These are phyloP conservation scores for Caenorhabditis imperialis DNA, from an alignment of 2,888 invertebrate species.

Conservation along the genomic window DNA sequence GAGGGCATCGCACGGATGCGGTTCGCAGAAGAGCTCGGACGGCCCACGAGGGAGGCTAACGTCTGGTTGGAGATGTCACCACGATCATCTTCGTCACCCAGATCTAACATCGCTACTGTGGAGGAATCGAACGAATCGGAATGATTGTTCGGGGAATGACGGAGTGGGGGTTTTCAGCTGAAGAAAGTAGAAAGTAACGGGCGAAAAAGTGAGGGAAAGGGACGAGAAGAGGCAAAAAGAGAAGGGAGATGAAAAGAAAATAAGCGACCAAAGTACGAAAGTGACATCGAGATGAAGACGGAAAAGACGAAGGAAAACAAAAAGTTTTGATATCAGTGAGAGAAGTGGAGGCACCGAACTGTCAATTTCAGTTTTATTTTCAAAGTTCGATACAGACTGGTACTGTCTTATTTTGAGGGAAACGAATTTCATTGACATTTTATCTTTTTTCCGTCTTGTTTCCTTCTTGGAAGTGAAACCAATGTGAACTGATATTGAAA, in stretches of 20 bases:
- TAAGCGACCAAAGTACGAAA: constrained; percentile 1
- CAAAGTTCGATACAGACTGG: too few species aligned
- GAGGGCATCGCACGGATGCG: constrained; percentile 37
- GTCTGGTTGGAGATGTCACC: constrained; percentile 27
- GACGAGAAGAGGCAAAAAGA: constrained; percentile 4
- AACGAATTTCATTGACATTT: too few species aligned
- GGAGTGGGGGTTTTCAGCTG: background rate
- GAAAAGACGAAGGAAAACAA: background rate
- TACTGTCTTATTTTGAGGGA: too few species aligned
- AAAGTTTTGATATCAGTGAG: background rate
- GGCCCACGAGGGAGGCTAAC: constrained; percentile 28
- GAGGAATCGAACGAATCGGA: too few species aligned
- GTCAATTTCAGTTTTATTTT: background rate
- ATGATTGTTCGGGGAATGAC: background rate
- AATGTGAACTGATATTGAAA: too few species aligned
- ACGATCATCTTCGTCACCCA: constrained; percentile 15
- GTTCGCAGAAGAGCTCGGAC: constrained; percentile 25
- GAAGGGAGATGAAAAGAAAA: too few species aligned
- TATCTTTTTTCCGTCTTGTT: too few species aligned
- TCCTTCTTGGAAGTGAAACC: too few species aligned
- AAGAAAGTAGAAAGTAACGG: constrained; percentile 10
- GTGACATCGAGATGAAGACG: background rate
- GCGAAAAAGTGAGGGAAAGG: constrained; percentile 9
- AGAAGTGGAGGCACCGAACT: background rate
- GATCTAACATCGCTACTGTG: constrained; percentile 1